Base-by-base conservation (phyloP, 1,140 invertebrate genomes). In the Cyclina sinensis region DNA sequence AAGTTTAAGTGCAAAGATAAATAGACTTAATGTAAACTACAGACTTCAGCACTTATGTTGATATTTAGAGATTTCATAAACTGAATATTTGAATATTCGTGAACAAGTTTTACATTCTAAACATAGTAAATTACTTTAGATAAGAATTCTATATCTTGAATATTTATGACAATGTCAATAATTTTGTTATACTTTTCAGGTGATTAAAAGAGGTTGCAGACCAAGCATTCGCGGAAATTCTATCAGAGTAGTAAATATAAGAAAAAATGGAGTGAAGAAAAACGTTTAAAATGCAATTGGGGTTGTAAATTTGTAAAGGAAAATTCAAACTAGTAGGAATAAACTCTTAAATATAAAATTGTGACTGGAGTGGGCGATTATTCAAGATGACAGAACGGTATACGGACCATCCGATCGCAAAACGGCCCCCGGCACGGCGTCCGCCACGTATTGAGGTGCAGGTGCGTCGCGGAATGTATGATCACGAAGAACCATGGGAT, bases 371-470 rank as follows among this genome's bases (percentile, higher is more conserved):
- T 21, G 18, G 21, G 5, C 7, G 27, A n/a, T 27, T 5, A 27
- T 4, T 27, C 57, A 14, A 7, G 24, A 62, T 62, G 57, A 62
- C 57, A 24, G 57, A 62, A 48, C 32, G 68, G 18, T 21, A 46
- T 32, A 54, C 46, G 70, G 46, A 35, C 4, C 85, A 87, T 70
- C 74, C 74, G n/a, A 62, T 70, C 30, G 85, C 57, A 5, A 80
- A 32, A 21, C 74, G 85, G n/a, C 18, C 70, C 2, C 85, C 85
- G 16, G 85, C 74, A 27, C 32, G 18, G 14, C 54, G 70, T 35
- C 74, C 85, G 7, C 74, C 85, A 16, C 48, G 85, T 9, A 78
- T 78, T 9, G 70, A 86, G 54, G 76, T 78, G 32, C 48, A 59
- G 7, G 46, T 78, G 0, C 84, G 73, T 2, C 48, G 73, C 2